Evolutionary conservation across 2,797 vertebrate genomes (phyloP).

Genomic region (Brotula barbata): DNA sequence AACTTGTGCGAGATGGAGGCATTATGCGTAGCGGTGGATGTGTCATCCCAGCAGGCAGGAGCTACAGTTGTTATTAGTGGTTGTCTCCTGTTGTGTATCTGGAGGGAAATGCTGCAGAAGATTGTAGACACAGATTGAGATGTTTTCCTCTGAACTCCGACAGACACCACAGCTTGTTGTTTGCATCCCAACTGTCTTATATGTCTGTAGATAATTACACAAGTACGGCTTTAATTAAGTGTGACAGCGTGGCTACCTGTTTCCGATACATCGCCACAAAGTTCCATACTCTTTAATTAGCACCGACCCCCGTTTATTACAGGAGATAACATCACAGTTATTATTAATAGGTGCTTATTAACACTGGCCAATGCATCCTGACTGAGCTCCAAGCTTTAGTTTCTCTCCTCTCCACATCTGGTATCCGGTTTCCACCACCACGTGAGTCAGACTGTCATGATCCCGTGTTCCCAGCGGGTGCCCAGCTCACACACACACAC

Average conservation of each 20-base stretch:
- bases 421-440: constrained; percentile 53
- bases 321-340: constrained; percentile 32
- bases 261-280: constrained; percentile 28
- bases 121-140: constrained; percentile 9
- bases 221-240: neutral
- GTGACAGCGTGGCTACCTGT: constrained; percentile 37
- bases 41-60: constrained; percentile 60
- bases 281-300: constrained; percentile 30
- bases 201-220: constrained; percentile 6
- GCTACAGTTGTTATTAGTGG: constrained; percentile 61
- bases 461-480: constrained; percentile 44
- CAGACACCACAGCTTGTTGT: constrained; percentile 15
- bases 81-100: constrained; percentile 55
- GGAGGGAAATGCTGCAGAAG: constrained; percentile 42
- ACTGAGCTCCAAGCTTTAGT: constrained; percentile 31
- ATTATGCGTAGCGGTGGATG: constrained; percentile 45
- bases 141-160: constrained; percentile 27
- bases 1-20: constrained; percentile 46
- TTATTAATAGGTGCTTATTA: constrained; percentile 52
- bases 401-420: constrained; percentile 55
- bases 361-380: constrained; percentile 15
- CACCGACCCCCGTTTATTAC: constrained; percentile 39
- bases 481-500: constrained; percentile 43
- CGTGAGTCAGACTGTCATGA: constrained; percentile 46
- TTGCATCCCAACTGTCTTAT: constrained; percentile 4